Conservation (phyloP, 1,140 invertebrate genomes). For the Forficula auricularia region DNA sequence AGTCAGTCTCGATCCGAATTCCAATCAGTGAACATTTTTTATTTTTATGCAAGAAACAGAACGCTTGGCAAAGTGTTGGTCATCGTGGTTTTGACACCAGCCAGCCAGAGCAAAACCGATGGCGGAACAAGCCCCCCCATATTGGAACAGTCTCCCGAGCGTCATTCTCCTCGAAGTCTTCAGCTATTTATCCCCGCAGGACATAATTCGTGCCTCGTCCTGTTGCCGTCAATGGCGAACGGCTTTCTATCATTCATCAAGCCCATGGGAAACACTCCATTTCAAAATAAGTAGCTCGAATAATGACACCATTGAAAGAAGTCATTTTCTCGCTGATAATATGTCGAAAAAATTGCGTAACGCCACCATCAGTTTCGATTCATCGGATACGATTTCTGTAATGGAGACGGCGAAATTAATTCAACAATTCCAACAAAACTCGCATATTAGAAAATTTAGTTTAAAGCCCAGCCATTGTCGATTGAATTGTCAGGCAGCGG, state of each 20-base stretch:
- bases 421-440: slow-evolving; percentile 16
- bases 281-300: slow-evolving; percentile 26
- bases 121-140: slow-evolving; percentile 9
- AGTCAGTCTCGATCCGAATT: too few species aligned
- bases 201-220: slow-evolving; percentile 36
- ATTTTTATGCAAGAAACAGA: too few species aligned
- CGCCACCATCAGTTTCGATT: slow-evolving; percentile 27
- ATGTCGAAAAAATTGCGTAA: slow-evolving; percentile 28
- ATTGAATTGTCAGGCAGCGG: slow-evolving; percentile 11
- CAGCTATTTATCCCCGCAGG: slow-evolving; percentile 35
- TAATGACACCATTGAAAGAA: slow-evolving; percentile 24
- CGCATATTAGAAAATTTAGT: slow-evolving; percentile 23
- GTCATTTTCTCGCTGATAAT: slow-evolving; percentile 24
- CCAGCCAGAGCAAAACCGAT: slow-evolving; percentile 16
- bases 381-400: slow-evolving; percentile 23
- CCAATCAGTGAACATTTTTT: too few species aligned
- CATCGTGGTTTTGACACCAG: slow-evolving; percentile 1
- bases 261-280: slow-evolving; percentile 32
- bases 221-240: slow-evolving; percentile 42
- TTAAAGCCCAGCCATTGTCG: slow-evolving; percentile 26
- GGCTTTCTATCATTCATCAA: slow-evolving; percentile 36
- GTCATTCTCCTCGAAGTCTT: slow-evolving; percentile 43
- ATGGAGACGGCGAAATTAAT: slow-evolving; percentile 19
- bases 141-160: slow-evolving; percentile 38
- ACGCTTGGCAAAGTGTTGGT: too few species aligned